These are phyloP conservation scores for Petroica traversi DNA, from an alignment of 2,113 vertebrate species.

Conservation along the genomic window DNA sequence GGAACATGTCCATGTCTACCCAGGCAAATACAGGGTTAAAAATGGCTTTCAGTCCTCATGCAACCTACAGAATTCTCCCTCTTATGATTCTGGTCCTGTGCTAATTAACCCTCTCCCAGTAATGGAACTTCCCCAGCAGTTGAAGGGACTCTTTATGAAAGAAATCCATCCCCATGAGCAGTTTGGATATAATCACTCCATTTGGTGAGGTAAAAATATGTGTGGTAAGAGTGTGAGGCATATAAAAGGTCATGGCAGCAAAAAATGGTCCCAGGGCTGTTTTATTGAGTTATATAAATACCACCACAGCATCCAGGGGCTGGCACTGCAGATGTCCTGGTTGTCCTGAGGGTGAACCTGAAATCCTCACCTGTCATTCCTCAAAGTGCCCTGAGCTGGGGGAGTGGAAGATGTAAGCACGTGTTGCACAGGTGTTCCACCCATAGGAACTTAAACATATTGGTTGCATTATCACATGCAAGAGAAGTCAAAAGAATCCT, in stretches of 20 bases:
- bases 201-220: background rate
- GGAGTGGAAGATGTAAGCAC: rapidly evolving
- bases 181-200: background rate
- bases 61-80: background rate
- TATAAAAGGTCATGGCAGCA: background rate
- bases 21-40: background rate
- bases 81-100: background rate
- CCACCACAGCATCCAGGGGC: background rate
- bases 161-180: rapidly evolving
- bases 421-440: background rate
- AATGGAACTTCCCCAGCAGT: background rate
- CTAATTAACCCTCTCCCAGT: background rate
- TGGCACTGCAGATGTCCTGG: background rate
- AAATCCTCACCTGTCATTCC: background rate
- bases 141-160: background rate
- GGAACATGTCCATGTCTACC: background rate
- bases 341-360: background rate
- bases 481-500: background rate
- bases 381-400: background rate
- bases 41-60: background rate
- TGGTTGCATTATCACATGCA: background rate
- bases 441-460: background rate
- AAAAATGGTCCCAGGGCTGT: background rate
- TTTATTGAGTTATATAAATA: background rate
- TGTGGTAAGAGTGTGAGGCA: background rate